Conservation (phyloP, 2,113 vertebrate species). For the Pygoscelis adeliae region DNA sequence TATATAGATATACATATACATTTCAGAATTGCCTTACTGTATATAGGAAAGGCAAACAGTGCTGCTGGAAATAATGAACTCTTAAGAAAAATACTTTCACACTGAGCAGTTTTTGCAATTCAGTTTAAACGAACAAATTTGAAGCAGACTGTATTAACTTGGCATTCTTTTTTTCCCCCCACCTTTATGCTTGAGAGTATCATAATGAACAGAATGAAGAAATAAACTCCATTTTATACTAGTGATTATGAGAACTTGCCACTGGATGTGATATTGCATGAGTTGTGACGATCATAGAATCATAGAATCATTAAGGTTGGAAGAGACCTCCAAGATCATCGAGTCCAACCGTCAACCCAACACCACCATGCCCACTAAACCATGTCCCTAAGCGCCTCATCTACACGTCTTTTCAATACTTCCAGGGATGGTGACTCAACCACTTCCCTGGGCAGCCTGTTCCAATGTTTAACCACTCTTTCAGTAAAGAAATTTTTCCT, state of each 20-base stretch:
- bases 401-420: no score
- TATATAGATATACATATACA: neutral
- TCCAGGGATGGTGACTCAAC: no score
- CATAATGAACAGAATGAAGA: neutral
- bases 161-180: rapidly evolving
- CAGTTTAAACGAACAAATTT: neutral
- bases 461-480: no score
- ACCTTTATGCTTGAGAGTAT: neutral
- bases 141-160: neutral
- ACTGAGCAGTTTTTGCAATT: neutral
- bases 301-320: no score
- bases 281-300: neutral
- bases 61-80: neutral
- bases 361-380: no score
- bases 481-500: no score
- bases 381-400: no score
- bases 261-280: neutral
- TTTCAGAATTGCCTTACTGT: neutral
- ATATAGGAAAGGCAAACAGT: neutral
- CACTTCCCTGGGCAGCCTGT: no score
- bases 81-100: neutral
- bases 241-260: neutral
- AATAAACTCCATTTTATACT: neutral
- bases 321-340: no score
- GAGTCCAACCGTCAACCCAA: no score